A percentile compares a stretch with the other conserved stretches of the same genome.
Evolutionary conservation across 53 echinoderm and acorn worm genomes (phyloP).

Genomic region (Pentamera pediparva): DNA sequence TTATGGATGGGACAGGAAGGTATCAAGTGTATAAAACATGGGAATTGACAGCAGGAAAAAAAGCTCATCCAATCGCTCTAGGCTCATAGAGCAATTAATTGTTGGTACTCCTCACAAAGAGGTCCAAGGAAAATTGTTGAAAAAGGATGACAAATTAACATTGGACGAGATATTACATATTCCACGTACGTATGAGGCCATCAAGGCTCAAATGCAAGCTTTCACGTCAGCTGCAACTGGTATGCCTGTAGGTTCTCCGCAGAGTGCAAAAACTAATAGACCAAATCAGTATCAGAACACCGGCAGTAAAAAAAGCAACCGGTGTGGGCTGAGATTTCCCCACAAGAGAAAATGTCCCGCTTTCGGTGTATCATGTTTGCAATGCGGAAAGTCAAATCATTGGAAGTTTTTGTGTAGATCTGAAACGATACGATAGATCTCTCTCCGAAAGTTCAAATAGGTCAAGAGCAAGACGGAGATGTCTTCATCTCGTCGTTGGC

Average conservation of each 20-base stretch:
- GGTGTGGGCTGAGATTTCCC: neutral
- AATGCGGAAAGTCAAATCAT: neutral
- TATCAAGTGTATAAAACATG: too few relatives aligned
- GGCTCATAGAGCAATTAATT: too few relatives aligned
- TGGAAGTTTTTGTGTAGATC: neutral
- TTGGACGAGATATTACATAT: slow-evolving; percentile 24
- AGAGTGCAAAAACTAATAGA: too few relatives aligned
- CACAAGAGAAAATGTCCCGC: neutral
- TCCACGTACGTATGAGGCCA: slow-evolving; percentile 44
- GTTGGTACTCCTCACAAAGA: too few relatives aligned
- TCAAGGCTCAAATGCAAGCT: slow-evolving; percentile 26
- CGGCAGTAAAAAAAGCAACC: neutral
- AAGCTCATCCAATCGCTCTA: too few relatives aligned
- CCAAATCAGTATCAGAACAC: too few relatives aligned
- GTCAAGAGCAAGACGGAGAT: neutral
- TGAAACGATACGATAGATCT: neutral
- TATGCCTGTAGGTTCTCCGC: too few relatives aligned
- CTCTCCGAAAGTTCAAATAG: neutral
- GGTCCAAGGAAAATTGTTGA: too few relatives aligned
- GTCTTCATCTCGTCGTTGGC: neutral
- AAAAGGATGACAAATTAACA: slow-evolving; percentile 39
- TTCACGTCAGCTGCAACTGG: neutral
- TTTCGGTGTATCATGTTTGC: neutral
- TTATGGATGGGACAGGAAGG: too few relatives aligned
- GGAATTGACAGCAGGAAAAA: too few relatives aligned